Percentiles rank a stretch among this genome's conserved stretches.
phyloP scores from a whole-genome alignment of 2,113 vertebrate genomes.

The Xiphorhynchus elegans region DNA sequence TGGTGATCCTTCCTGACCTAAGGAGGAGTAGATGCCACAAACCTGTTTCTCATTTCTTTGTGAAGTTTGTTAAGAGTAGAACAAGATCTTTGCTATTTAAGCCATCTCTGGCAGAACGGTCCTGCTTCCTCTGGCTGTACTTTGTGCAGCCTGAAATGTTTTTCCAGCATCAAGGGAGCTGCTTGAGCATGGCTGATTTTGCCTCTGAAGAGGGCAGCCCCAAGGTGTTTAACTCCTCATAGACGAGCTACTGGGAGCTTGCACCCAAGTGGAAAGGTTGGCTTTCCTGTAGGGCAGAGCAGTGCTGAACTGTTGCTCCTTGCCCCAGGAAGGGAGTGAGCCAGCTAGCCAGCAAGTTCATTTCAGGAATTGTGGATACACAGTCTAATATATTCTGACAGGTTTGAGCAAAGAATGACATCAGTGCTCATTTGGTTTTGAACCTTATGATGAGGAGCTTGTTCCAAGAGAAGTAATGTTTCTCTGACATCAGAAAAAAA shows the following conservation, averaged over 20 bases:
- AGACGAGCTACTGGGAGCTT: background rate
- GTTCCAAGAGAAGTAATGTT: background rate
- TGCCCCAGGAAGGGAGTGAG: background rate
- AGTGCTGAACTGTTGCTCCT: background rate
- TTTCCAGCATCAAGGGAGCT: background rate
- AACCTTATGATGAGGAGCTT: background rate
- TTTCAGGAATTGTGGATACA: background rate
- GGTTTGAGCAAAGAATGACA: constrained; percentile 16
- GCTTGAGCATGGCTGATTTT: background rate
- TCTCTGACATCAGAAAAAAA: background rate
- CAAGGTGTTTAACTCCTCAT: background rate
- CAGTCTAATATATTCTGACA: constrained; percentile 17
- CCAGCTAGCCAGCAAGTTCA: background rate
- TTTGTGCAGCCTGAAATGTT: background rate
- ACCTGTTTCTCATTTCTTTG: background rate
- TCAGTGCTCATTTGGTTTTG: constrained; percentile 9
- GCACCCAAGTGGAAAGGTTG: background rate
- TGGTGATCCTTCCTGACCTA: background rate
- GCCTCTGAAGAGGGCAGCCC: background rate
- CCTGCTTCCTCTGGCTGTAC: background rate
- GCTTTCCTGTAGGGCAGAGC: background rate
- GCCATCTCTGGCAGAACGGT: background rate
- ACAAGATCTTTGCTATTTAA: background rate
- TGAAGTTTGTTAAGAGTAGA: background rate
- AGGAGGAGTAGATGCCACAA: background rate